Conservation (phyloP, 1,140 invertebrate genomes). For the Macrocentrus cingulum region DNA sequence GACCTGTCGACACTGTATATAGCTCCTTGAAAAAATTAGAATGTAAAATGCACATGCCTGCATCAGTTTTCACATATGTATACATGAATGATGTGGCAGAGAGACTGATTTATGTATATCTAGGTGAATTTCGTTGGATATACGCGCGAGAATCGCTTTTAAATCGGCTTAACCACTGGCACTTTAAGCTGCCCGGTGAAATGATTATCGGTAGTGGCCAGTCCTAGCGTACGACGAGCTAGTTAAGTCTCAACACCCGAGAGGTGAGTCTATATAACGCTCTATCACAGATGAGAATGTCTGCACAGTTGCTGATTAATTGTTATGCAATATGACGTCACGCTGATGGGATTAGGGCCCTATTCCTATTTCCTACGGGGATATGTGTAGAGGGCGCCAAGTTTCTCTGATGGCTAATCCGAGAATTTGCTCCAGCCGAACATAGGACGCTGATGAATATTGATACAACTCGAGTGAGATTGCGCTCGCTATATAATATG, state of each 20-base stretch:
- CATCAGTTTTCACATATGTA: background rate
- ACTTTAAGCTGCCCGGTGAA: slow-evolving; percentile 61
- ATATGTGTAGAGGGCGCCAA: slow-evolving; percentile 40
- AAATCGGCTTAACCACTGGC: slow-evolving; percentile 62
- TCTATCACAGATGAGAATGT: slow-evolving; percentile 10
- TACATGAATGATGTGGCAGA: background rate
- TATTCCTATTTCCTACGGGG: slow-evolving; percentile 27
- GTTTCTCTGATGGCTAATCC: slow-evolving; percentile 58
- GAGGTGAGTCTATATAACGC: background rate
- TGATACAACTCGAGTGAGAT: slow-evolving; percentile 42
- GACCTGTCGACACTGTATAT: slow-evolving; percentile 10
- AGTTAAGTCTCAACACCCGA: slow-evolving; percentile 14
- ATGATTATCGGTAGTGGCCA: slow-evolving; percentile 60
- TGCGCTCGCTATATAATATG: background rate
- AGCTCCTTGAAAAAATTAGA: slow-evolving; percentile 15
- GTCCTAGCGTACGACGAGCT: slow-evolving; percentile 41
- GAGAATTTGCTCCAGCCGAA: slow-evolving; percentile 55
- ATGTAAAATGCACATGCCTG: no score
- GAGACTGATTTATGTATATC: slow-evolving; percentile 45
- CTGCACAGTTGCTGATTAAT: slow-evolving; percentile 57
- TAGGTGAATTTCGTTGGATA: slow-evolving; percentile 44
- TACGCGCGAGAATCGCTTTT: slow-evolving; percentile 60
- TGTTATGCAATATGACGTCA: slow-evolving; percentile 62
- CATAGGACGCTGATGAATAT: slow-evolving; percentile 61
- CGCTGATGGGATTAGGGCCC: slow-evolving; percentile 15